Conservation (phyloP, 1,140 invertebrate species). For the Lepeophtheirus salmonis region DNA sequence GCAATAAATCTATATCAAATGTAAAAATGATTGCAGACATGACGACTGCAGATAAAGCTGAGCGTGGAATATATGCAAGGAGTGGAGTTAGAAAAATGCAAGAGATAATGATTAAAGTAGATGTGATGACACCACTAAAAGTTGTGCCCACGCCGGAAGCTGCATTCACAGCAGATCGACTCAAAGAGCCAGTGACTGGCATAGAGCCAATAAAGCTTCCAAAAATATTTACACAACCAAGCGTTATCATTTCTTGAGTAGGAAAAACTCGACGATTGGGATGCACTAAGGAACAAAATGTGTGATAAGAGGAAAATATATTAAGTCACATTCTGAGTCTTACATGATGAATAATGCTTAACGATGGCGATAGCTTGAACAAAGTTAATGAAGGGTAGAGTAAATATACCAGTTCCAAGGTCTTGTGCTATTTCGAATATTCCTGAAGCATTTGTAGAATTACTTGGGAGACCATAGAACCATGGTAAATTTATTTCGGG, state of each 20-base stretch:
- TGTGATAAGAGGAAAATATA: neutral
- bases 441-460: neutral
- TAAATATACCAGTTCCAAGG: conserved; percentile 13
- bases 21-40: conserved; percentile 31
- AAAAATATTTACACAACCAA: conserved; percentile 48
- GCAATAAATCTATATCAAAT: conserved; percentile 24
- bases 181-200: conserved; percentile 57
- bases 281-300: neutral
- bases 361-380: conserved; percentile 19
- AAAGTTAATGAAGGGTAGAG: conserved; percentile 12
- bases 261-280: conserved; percentile 28
- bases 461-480: neutral
- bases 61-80: conserved; percentile 30
- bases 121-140: conserved; percentile 62
- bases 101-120: conserved; percentile 28
- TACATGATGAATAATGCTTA: conserved; percentile 2
- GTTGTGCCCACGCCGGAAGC: conserved; percentile 64
- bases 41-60: conserved; percentile 31
- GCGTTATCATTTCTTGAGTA: conserved; percentile 49
- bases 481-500: conserved; percentile 12
- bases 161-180: conserved; percentile 52
- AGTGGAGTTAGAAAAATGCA: conserved; percentile 28
- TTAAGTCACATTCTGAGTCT: neutral
- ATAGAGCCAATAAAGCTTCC: conserved; percentile 52
- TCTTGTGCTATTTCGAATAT: conserved; percentile 1